phyloP scores from a whole-genome alignment of 2,888 invertebrate genomes.

The Liposcelis brunnea region DNA sequence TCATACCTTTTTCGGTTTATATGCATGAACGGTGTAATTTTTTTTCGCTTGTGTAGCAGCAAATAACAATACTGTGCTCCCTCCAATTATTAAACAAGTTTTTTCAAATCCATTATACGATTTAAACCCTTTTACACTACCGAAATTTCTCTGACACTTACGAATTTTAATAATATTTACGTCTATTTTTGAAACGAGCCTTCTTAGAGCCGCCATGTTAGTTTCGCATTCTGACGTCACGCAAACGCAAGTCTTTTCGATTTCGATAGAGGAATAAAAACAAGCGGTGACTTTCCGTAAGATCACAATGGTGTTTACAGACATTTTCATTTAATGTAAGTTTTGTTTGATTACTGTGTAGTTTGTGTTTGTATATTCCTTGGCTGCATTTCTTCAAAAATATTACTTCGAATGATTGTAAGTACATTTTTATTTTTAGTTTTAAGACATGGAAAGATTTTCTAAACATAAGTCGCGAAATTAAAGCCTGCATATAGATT shows the following conservation, averaged over 20 bases:
- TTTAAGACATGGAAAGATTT: too few relatives aligned
- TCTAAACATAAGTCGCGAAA: too few relatives aligned
- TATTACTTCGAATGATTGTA: too few relatives aligned
- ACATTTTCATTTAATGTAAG: too few relatives aligned
- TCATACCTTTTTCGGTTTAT: slow-evolving; percentile 31
- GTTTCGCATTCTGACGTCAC: slow-evolving; percentile 25
- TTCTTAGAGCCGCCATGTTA: slow-evolving; percentile 36
- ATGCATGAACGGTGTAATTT: slow-evolving; percentile 30
- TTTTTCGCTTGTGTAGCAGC: slow-evolving; percentile 28
- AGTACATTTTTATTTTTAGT: too few relatives aligned
- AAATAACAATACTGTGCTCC: slow-evolving; percentile 29
- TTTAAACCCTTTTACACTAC: slow-evolving; percentile 27
- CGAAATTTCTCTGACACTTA: slow-evolving; percentile 23
- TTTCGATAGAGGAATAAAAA: slow-evolving; percentile 17
- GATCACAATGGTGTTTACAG: neutral
- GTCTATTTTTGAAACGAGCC: slow-evolving; percentile 30
- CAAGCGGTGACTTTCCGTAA: slow-evolving; percentile 15
- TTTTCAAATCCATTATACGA: slow-evolving; percentile 24
- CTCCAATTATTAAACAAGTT: slow-evolving; percentile 30
- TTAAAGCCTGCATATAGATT: too few relatives aligned
- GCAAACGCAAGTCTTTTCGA: slow-evolving; percentile 13
- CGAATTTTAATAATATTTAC: slow-evolving; percentile 25
- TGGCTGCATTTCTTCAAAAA: too few relatives aligned
- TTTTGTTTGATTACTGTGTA: too few relatives aligned
- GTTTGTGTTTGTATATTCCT: neutral